phyloP scores from a whole-genome alignment of 2,888 invertebrate genomes.

The Drosophila percnosoma region DNA sequence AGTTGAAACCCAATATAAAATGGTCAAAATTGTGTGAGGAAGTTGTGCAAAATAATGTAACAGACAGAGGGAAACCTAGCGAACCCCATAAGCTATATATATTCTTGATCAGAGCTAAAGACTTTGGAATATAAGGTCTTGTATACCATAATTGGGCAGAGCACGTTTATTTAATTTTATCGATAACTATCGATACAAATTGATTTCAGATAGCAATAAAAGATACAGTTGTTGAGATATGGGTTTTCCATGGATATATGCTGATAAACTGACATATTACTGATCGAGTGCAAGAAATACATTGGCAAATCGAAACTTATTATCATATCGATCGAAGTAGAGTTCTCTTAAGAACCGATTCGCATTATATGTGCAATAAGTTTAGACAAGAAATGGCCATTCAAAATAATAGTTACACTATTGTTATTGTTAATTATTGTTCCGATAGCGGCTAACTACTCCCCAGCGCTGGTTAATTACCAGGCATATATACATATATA shows the following conservation, averaged over 20 bases:
- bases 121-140: neutral
- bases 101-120: neutral
- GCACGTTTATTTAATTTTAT: neutral
- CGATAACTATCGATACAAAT: neutral
- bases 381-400: neutral
- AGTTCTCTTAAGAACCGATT: neutral
- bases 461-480: neutral
- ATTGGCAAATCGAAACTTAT: neutral
- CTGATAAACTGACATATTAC: neutral
- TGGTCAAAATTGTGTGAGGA: neutral
- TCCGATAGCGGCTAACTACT: neutral
- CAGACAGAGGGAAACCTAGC: neutral
- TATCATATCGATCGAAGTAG: neutral
- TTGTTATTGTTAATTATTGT: too few species aligned
- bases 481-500: neutral
- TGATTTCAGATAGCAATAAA: neutral
- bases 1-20: rapidly evolving
- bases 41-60: too few species aligned
- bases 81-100: neutral
- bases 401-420: too few species aligned
- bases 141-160: neutral
- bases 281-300: neutral
- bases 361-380: neutral
- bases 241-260: neutral
- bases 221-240: neutral